phyloP scores from a whole-genome alignment of 2,113 vertebrate species.

The Tupaia tana region DNA sequence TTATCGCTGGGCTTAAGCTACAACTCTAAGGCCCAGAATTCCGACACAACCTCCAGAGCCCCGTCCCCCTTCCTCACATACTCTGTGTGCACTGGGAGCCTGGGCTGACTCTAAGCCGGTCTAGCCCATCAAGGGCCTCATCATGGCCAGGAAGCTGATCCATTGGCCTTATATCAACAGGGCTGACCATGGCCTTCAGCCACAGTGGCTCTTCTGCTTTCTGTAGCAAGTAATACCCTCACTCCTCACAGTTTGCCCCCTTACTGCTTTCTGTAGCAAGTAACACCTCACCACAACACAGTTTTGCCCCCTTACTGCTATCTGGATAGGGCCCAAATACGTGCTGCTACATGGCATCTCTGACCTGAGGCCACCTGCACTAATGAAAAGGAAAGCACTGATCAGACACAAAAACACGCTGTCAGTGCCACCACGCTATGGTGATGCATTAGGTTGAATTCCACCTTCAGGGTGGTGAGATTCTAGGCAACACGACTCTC shows the following conservation, averaged over 20 bases:
- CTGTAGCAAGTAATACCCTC: neutral
- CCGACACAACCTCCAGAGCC: slow-evolving; percentile 65
- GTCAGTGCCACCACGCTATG: neutral
- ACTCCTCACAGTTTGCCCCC: neutral
- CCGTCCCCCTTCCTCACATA: neutral
- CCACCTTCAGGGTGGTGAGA: neutral
- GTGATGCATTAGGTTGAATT: neutral
- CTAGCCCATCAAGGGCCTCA: slow-evolving; percentile 4
- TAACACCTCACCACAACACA: neutral
- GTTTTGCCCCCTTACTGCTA: neutral
- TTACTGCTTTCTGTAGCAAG: slow-evolving; percentile 18
- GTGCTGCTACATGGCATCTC: neutral
- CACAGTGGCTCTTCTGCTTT: slow-evolving; percentile 15
- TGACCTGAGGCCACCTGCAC: neutral
- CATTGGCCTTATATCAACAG: neutral
- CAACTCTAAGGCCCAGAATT: slow-evolving; percentile 68
- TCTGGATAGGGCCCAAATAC: slow-evolving; percentile 18
- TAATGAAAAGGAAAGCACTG: neutral
- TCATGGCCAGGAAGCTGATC: neutral
- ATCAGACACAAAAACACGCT: neutral
- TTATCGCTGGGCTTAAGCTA: slow-evolving; percentile 59
- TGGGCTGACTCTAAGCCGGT: neutral
- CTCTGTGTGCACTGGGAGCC: neutral
- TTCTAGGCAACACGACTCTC: neutral
- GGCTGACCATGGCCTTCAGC: neutral